Conservation (phyloP, 2,797 vertebrate species). For the Galagoides demidoff region DNA sequence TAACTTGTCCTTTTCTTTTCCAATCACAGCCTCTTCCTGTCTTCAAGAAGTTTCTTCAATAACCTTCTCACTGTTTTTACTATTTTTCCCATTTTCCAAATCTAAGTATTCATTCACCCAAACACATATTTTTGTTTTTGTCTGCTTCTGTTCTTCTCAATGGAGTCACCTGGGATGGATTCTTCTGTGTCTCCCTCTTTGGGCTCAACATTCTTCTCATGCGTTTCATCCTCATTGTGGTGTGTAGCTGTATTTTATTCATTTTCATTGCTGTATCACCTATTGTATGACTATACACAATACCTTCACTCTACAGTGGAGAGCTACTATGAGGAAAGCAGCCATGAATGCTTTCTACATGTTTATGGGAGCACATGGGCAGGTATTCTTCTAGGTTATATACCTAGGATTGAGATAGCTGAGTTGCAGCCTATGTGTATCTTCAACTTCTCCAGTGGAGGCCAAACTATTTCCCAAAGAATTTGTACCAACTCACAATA, state of each 20-base stretch:
- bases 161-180: not conserved
- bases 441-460: not conserved
- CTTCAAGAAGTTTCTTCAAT: not conserved
- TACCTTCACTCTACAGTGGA: not conserved
- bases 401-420: not conserved
- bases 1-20: not conserved
- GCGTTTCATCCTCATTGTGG: not conserved
- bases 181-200: not conserved
- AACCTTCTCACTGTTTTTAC: not conserved
- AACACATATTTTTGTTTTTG: not conserved
- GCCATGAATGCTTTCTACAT: not conserved
- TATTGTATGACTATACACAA: not conserved
- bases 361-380: not conserved
- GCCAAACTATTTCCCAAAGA: not conserved
- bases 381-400: not conserved
- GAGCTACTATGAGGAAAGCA: not conserved
- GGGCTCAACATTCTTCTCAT: not conserved
- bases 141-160: not conserved
- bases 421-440: not conserved
- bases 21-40: not conserved
- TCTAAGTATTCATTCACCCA: not conserved
- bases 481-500: not conserved
- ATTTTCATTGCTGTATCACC: not conserved
- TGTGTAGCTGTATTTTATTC: not conserved
- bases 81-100: not conserved